Conservation (phyloP, 1,140 invertebrate species). For the Polyergus mexicanus region DNA sequence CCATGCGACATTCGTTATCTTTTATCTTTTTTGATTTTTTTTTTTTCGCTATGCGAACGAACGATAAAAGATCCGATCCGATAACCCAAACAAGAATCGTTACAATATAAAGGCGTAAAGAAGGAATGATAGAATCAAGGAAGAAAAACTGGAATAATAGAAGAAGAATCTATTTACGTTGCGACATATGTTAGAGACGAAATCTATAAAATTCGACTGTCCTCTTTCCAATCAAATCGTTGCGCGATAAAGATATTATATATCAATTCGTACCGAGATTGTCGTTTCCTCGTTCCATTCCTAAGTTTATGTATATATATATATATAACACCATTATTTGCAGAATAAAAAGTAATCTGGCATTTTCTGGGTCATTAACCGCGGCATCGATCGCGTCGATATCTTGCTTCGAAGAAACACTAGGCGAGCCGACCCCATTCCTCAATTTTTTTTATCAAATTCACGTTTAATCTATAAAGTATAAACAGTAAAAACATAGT, state of each 20-base stretch:
- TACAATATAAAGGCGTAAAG: slow-evolving; percentile 37
- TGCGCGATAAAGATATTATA: slow-evolving; percentile 9
- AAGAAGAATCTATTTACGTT: background rate
- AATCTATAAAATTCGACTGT: background rate
- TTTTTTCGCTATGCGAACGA: slow-evolving; percentile 40
- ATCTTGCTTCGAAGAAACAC: slow-evolving; percentile 10
- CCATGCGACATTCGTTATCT: slow-evolving; percentile 49
- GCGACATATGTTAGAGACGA: background rate
- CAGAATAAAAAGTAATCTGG: slow-evolving; percentile 30
- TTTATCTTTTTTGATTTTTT: slow-evolving; percentile 36
- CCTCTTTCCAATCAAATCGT: background rate
- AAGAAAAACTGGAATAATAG: background rate
- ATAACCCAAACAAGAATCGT: slow-evolving; percentile 60
- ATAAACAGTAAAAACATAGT: background rate
- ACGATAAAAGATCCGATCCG: slow-evolving; percentile 59
- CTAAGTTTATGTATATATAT: background rate
- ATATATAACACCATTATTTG: background rate
- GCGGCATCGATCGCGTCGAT: slow-evolving; percentile 39
- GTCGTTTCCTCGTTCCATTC: background rate
- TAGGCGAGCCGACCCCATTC: background rate
- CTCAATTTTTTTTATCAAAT: slow-evolving; percentile 19
- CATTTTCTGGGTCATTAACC: slow-evolving; percentile 55
- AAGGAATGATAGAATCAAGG: background rate
- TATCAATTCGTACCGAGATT: background rate
- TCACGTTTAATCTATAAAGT: background rate